Percentiles rank a stretch among this genome's conserved stretches.
Evolutionary conservation across 1,140 invertebrate genomes (phyloP).

Genomic region (Drosophila repleta): DNA sequence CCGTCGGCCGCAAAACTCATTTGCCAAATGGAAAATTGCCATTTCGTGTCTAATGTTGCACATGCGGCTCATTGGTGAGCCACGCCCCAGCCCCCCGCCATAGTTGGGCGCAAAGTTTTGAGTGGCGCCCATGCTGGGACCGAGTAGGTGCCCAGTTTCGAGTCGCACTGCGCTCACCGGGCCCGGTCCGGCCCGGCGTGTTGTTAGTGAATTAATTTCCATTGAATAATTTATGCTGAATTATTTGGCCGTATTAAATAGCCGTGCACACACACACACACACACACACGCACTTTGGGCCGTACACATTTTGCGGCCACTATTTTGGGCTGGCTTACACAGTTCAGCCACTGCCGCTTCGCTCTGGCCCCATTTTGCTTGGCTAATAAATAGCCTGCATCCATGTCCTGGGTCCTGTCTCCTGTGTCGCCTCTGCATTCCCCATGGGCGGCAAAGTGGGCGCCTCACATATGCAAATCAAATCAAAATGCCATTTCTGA

Average conservation of each 20-base stretch:
- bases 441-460: background rate
- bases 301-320: constrained; percentile 33
- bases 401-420: too few species aligned
- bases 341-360: background rate
- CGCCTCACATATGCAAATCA: constrained; percentile 65
- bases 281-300: background rate
- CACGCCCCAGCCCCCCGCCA: background rate
- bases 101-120: constrained; percentile 57
- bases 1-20: constrained; percentile 82
- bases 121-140: constrained; percentile 43
- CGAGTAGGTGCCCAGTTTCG: constrained; percentile 10
- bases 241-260: constrained; percentile 67
- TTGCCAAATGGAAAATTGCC: constrained; percentile 83
- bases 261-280: constrained; percentile 1
- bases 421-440: too few species aligned
- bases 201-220: constrained; percentile 83
- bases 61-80: constrained; percentile 52
- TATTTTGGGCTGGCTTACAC: constrained; percentile 9
- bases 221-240: constrained; percentile 82
- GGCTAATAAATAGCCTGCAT: constrained; percentile 6
- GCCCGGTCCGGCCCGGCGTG: constrained; percentile 28
- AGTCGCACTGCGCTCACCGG: constrained; percentile 19
- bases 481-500: constrained; percentile 80
- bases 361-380: constrained; percentile 27
- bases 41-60: constrained; percentile 81